These are phyloP conservation scores for Anoplophora glabripennis DNA, from an alignment of 1,140 invertebrate species.

Conservation along the genomic window DNA sequence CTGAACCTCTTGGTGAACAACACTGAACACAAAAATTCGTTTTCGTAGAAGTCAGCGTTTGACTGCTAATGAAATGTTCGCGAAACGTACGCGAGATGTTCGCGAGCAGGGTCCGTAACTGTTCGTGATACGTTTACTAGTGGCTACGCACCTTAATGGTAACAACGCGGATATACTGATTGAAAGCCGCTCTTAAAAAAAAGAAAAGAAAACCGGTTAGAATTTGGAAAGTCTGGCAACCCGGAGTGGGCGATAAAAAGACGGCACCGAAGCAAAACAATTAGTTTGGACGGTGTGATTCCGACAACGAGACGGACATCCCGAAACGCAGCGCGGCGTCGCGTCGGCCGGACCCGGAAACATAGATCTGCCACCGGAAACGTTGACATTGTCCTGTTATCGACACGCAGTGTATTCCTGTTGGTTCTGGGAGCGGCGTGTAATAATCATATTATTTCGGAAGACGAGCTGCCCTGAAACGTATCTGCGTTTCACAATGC, in stretches of 20 bases:
- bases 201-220: background rate
- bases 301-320: slow-evolving; percentile 12
- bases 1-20: no score
- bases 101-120: no score
- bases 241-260: background rate
- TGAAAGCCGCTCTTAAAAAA: no score
- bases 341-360: slow-evolving; percentile 9
- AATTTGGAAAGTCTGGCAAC: no score
- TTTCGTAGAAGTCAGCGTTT: no score
- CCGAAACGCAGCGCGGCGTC: background rate
- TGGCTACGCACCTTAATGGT: no score
- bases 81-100: no score
- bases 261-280: slow-evolving; percentile 1
- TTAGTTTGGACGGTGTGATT: slow-evolving; percentile 7
- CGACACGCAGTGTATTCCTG: slow-evolving; percentile 12
- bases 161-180: no score
- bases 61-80: no score
- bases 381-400: slow-evolving; percentile 14
- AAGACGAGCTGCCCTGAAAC: slow-evolving; percentile 8
- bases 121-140: no score
- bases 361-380: slow-evolving; percentile 16
- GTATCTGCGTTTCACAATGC: slow-evolving; percentile 13
- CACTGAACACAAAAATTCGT: no score
- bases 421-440: slow-evolving; percentile 2
- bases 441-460: slow-evolving; percentile 20